Evolutionary conservation across 1,140 invertebrate genomes (phyloP), one percentile per base, ranked within the genome.

Genomic region (Antheraea mylitta): DNA sequence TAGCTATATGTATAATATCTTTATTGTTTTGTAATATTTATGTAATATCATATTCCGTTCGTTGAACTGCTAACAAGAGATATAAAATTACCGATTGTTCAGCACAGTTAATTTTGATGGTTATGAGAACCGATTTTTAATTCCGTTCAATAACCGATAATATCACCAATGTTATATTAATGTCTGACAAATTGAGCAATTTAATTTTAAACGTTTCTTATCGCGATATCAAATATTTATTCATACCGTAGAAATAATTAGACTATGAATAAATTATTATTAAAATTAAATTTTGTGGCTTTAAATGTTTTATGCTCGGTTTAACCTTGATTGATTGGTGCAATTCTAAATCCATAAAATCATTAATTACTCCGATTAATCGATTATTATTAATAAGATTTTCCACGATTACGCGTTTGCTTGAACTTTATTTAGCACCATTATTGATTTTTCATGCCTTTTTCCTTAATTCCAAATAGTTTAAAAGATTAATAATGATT

Each of bases 101-200:
- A 36, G 19, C 60, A 30, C 60, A 22, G 18, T 61, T 61, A 61
- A 61, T 61, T 61, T 61, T 22, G 30, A 61, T 61, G 30, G 60
- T 22, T 61, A 64, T 64, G 37, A 64, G 18, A 42, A 64, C 42
- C 11, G 36, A 64, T 18, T 6, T 37, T 64, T 64, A 64, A 64
- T 64, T 61, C 30, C 9, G 38, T 64, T 42, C 38, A 64, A 64
- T 18, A 37, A 64, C 63, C 18, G 63, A 64, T 64, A 38, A 42
- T 64, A 64, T 64, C 63, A 11, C 10, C 18, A 64, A 64, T 64
- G 38, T 64, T 38, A 64, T 37, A 64, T 64, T 68, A 22, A 61
- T 48, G 38, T 72, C 64, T 72, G 70, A 72, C 70, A 72, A 72
- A 72, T 72, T 72, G 67, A 72, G 58, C 58, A 68, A 66, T 72